Base-by-base conservation (phyloP, 2,113 vertebrate genomes). In the Notechis scutatus region DNA sequence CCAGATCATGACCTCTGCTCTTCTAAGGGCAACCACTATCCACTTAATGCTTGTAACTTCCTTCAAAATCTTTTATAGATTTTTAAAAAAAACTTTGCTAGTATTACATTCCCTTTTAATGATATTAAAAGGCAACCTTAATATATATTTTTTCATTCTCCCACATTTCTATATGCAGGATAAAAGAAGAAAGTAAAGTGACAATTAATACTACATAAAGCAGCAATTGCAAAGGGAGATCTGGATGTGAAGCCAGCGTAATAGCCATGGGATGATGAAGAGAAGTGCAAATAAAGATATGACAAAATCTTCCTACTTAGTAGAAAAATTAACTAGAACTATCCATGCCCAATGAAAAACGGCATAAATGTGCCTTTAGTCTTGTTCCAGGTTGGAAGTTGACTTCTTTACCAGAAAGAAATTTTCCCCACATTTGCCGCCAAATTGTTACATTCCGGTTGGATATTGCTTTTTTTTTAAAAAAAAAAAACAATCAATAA, bases 1-100 rank as follows among this genome's bases (percentile, higher is more conserved):
- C 85, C 56, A n/a, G 88, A 89, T 29, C 74, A 52, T 26, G 56
- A 87, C 55, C 81, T 93, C 45, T 90, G 52, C 39, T 88, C 92
- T 89, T 57, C 29, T 54, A 54, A 47, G 69, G 3, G 14, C 20
- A 50, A 39, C 45, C 15, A 42, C 21, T n/a, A 42, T 61, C 42
- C n/a, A 61, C 56, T 57, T 47, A 61, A 90, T 34, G 86, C 81
- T 93, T 64, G 56, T 39, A 86, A 87, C 92, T 90, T 93, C 81
- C 92, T 93, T 93, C 89, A 39, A 93, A 85, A 23, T 23, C 42
- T 90, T 45, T 81, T 61, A 90, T 7, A 39, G 12, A 85, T 11
- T 1, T 1, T 21, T 12, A n/a, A 55, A 89, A 29, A 20, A 11
- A 42, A 81, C 10, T 15, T 4, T 5, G 20, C 50, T 74, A 29